A percentile compares a stretch with the other conserved stretches of the same genome.
Conservation (phyloP, 2,113 vertebrate species). For the Gobio gobio region DNA sequence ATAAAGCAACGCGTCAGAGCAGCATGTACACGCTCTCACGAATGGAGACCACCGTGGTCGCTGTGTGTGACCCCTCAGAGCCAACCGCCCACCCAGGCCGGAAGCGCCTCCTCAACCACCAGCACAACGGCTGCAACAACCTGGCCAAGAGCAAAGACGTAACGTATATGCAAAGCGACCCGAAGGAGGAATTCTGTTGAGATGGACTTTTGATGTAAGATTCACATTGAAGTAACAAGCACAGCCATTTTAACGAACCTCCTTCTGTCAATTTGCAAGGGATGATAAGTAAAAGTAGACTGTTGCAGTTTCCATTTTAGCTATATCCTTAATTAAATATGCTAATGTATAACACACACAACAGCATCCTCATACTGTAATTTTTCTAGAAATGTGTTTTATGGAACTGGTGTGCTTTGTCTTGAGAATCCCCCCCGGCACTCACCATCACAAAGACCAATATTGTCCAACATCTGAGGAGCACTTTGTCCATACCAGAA, state of each 20-base stretch:
- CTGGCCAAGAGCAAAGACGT: slow-evolving; percentile 66
- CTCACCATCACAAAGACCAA: slow-evolving; percentile 19
- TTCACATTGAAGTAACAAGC: neutral
- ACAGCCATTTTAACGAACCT: neutral
- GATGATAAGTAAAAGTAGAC: neutral
- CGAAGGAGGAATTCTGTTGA: slow-evolving; percentile 83
- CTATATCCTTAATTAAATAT: neutral
- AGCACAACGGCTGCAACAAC: slow-evolving; percentile 65
- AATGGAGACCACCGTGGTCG: slow-evolving; percentile 88
- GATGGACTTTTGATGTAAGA: slow-evolving; percentile 5
- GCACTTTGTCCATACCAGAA: slow-evolving; percentile 12
- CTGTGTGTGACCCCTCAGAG: slow-evolving; percentile 73
- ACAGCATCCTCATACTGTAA: neutral
- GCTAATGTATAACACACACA: neutral
- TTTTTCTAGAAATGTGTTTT: neutral
- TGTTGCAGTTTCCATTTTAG: neutral
- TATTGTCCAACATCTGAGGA: slow-evolving; percentile 10
- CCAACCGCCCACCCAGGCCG: slow-evolving; percentile 59
- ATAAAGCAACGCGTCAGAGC: slow-evolving; percentile 86
- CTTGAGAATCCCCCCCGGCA: neutral
- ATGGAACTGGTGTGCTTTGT: neutral
- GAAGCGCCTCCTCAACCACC: slow-evolving; percentile 75
- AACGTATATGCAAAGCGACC: slow-evolving; percentile 73
- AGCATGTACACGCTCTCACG: slow-evolving; percentile 90
- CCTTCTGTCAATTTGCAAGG: neutral